Conservation (phyloP, 2,113 vertebrate species). For the Chascanopsetta lugubris region DNA sequence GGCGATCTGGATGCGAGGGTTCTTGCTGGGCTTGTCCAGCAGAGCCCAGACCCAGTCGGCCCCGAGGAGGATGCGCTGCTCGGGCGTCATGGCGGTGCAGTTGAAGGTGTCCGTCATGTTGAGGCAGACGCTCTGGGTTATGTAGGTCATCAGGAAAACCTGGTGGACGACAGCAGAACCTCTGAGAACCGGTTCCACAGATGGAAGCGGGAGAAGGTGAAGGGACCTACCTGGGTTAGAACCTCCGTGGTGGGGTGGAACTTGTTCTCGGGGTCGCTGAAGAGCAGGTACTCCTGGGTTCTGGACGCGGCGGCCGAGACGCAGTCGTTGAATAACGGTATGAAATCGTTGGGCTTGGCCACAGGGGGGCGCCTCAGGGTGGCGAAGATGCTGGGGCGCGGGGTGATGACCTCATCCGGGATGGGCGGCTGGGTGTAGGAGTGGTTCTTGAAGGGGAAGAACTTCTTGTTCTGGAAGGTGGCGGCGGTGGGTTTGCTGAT, state of each 20-base stretch:
- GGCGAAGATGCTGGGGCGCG: constrained; percentile 58
- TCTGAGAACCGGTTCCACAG: neutral
- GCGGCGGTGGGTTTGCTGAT: constrained; percentile 25
- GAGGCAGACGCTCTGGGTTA: constrained; percentile 69
- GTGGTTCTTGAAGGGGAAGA: constrained; percentile 27
- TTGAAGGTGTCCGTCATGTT: constrained; percentile 71
- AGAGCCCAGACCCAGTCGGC: constrained; percentile 82
- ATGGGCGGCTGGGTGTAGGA: neutral
- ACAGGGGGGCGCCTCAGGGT: constrained; percentile 43
- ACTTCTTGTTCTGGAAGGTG: constrained; percentile 14
- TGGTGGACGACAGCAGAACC: constrained; percentile 20
- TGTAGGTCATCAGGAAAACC: constrained; percentile 82
- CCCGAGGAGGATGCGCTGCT: constrained; percentile 78
- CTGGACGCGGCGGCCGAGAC: constrained; percentile 65
- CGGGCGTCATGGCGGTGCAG: constrained; percentile 78
- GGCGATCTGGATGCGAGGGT: constrained; percentile 76
- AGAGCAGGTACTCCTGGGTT: constrained; percentile 78
- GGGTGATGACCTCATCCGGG: neutral
- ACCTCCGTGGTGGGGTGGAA: constrained; percentile 59
- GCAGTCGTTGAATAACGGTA: constrained; percentile 72
- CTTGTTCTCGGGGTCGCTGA: constrained; percentile 77
- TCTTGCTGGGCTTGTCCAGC: constrained; percentile 71
- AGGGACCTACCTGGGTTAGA: constrained; percentile 65
- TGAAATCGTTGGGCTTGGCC: constrained; percentile 48
- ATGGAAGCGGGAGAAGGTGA: too few relatives aligned